Percentiles rank a stretch among this genome's conserved stretches.
Conservation (phyloP, 2,888 invertebrate species). For the Pheosia tremula region DNA sequence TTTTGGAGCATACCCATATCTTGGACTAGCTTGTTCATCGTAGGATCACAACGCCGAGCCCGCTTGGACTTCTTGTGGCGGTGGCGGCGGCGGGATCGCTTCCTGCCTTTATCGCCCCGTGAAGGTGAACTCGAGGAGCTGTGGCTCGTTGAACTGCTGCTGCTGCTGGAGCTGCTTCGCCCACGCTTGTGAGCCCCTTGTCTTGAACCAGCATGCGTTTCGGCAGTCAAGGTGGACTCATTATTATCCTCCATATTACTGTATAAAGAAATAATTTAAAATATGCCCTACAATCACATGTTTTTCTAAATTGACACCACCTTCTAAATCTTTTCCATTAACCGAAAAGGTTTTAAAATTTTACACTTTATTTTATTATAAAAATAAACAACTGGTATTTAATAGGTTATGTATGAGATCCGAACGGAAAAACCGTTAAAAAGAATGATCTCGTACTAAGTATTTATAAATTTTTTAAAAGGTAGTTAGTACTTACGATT, state of each 20-base stretch:
- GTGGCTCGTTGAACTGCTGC: background rate
- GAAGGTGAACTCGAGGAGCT: background rate
- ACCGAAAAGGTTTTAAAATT: background rate
- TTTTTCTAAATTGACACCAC: too few relatives aligned
- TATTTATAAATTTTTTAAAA: background rate
- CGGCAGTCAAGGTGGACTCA: background rate
- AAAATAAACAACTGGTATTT: background rate
- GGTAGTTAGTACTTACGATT: background rate
- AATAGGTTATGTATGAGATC: background rate
- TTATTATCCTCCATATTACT: background rate
- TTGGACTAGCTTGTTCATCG: background rate
- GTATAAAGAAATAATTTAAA: background rate
- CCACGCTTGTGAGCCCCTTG: background rate
- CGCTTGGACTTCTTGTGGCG: background rate
- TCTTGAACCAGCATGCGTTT: background rate
- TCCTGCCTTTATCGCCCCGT: background rate
- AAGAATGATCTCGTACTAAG: background rate
- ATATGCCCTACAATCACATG: background rate
- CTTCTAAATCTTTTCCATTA: background rate
- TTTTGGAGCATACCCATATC: constrained; percentile 4
- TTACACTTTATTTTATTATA: background rate
- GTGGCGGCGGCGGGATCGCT: background rate
- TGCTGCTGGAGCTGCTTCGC: background rate
- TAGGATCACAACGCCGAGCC: background rate
- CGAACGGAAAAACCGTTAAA: constrained; percentile 6